phyloP scores from a whole-genome alignment of 2,888 invertebrate genomes.

The Drosophila austrosaltans region DNA sequence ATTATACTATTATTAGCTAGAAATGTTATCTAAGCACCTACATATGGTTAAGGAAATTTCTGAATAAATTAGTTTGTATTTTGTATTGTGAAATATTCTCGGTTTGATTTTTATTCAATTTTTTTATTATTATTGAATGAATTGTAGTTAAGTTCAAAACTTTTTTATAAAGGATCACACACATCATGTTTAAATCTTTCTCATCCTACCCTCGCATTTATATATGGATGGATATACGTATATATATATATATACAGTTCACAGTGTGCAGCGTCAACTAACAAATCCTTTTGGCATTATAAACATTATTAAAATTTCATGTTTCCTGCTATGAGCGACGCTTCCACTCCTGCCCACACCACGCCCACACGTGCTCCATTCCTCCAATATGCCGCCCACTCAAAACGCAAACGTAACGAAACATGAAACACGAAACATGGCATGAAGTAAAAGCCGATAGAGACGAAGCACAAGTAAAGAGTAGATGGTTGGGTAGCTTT shows the following conservation, averaged over 20 bases:
- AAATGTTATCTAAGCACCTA: too few relatives aligned
- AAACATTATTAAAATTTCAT: conserved; percentile 80
- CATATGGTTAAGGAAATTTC: too few relatives aligned
- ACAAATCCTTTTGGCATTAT: conserved; percentile 80
- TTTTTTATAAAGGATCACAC: background rate
- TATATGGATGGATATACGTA: conserved; percentile 20
- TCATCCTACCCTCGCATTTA: conserved; percentile 30
- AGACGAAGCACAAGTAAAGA: background rate
- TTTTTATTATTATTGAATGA: background rate
- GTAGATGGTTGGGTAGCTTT: conserved; percentile 16
- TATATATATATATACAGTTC: conserved; percentile 37
- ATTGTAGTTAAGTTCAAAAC: background rate
- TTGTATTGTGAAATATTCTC: too few relatives aligned
- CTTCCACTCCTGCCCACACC: conserved; percentile 27
- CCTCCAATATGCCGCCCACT: conserved; percentile 49
- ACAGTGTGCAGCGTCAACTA: conserved; percentile 68
- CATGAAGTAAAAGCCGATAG: conserved; percentile 13
- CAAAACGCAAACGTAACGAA: conserved; percentile 73
- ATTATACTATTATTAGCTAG: too few relatives aligned
- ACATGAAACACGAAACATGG: conserved; percentile 67
- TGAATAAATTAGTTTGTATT: too few relatives aligned
- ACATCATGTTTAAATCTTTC: too few relatives aligned
- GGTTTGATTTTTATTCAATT: background rate
- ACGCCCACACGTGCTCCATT: background rate
- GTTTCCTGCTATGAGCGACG: conserved; percentile 68